phyloP scores from a whole-genome alignment of 1,140 invertebrate genomes.

The Platyscapa corneri region DNA sequence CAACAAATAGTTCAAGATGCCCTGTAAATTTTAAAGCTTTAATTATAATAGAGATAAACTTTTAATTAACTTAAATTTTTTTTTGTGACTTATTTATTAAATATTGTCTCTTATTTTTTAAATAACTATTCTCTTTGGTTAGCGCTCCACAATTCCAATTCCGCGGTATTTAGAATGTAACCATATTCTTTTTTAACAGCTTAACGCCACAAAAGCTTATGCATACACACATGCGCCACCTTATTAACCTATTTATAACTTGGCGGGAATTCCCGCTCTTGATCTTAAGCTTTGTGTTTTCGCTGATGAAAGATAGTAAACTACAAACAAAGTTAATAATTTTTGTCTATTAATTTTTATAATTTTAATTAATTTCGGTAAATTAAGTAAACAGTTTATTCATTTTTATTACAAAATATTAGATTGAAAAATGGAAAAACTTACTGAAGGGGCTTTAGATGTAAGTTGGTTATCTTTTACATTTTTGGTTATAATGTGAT shows the following conservation, averaged over 20 bases:
- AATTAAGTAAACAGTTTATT: not conserved
- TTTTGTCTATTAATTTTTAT: not conserved
- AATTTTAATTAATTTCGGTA: not conserved
- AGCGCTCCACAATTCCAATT: not conserved
- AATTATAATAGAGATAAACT: no score
- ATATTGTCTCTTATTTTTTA: no score
- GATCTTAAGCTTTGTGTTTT: not conserved
- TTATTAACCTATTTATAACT: not conserved
- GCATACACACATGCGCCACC: not conserved
- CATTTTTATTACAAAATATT: not conserved
- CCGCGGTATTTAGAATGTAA: not conserved
- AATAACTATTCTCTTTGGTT: no score
- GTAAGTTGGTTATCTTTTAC: constrained; percentile 36
- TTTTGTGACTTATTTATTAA: no score
- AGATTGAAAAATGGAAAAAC: not conserved
- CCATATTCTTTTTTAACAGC: not conserved
- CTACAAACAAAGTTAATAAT: not conserved
- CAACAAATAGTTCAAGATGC: no score
- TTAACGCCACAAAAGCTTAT: not conserved
- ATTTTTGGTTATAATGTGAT: constrained; percentile 11
- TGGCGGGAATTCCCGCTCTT: not conserved
- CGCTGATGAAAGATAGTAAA: not conserved
- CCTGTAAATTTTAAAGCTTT: no score
- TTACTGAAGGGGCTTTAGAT: constrained; percentile 45
- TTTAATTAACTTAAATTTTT: no score